Conservation (phyloP, 2,797 vertebrate species). For the Babyrousa celebensis region DNA sequence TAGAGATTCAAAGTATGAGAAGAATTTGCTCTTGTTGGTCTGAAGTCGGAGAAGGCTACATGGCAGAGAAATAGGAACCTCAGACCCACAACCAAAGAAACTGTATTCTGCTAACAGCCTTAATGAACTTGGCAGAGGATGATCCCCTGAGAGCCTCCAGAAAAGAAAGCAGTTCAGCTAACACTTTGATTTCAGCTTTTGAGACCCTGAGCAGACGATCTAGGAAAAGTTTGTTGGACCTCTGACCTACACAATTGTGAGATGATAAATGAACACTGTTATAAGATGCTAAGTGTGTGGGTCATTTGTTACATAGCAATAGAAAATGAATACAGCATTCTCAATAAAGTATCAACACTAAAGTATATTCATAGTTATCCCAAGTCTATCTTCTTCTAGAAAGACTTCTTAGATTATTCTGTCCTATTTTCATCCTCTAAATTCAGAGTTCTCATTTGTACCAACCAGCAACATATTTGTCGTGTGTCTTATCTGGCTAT, state of each 20-base stretch:
- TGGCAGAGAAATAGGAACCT: neutral
- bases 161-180: neutral
- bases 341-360: neutral
- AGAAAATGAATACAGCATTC: neutral
- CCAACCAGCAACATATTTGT: neutral
- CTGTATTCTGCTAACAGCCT: constrained; percentile 1
- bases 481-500: neutral
- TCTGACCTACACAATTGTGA: neutral
- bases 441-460: neutral
- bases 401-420: neutral
- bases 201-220: neutral
- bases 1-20: neutral
- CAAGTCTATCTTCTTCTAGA: neutral
- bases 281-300: neutral
- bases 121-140: neutral
- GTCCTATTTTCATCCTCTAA: neutral
- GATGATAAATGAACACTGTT: neutral
- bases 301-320: neutral
- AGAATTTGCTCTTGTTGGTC: neutral
- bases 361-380: neutral
- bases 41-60: neutral
- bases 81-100: neutral
- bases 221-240: neutral
- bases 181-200: neutral
- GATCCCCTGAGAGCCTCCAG: neutral